These are phyloP conservation scores for Drosophila kokeensis DNA, from an alignment of 2,888 invertebrate genomes.

Conservation along the genomic window DNA sequence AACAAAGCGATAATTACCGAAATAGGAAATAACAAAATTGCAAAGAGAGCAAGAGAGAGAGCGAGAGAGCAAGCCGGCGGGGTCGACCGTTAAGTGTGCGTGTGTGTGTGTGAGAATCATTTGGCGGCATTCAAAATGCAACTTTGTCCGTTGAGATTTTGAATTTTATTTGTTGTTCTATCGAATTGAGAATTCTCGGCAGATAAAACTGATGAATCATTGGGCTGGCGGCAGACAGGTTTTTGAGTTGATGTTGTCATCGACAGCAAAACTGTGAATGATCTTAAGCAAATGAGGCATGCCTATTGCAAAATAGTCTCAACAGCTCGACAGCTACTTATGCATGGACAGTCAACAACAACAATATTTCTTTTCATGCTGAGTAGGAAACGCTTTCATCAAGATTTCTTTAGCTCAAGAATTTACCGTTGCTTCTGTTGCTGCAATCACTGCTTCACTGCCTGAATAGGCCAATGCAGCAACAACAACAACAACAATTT, in stretches of 20 bases:
- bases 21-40: slow-evolving; percentile 56
- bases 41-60: slow-evolving; percentile 6
- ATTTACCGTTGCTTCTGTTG: slow-evolving; percentile 59
- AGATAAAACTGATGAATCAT: slow-evolving; percentile 44
- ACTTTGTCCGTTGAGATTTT: slow-evolving; percentile 43
- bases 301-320: slow-evolving; percentile 48
- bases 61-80: slow-evolving; percentile 20
- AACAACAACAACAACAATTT: slow-evolving; percentile 27
- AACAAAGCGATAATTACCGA: slow-evolving; percentile 69
- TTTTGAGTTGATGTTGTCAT: slow-evolving; percentile 54
- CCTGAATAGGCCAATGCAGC: slow-evolving; percentile 62
- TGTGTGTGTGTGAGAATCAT: slow-evolving; percentile 30
- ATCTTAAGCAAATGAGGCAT: slow-evolving; percentile 41
- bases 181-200: slow-evolving; percentile 27
- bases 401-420: slow-evolving; percentile 74
- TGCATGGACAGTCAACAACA: slow-evolving; percentile 45
- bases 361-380: slow-evolving; percentile 60
- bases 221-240: slow-evolving; percentile 49
- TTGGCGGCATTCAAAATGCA: slow-evolving; percentile 49
- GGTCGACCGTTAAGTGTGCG: slow-evolving; percentile 29
- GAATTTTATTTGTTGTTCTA: slow-evolving; percentile 27
- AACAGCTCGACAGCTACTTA: slow-evolving; percentile 17
- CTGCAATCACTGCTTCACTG: slow-evolving; percentile 62
- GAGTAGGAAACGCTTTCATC: slow-evolving; percentile 78
- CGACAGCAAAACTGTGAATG: slow-evolving; percentile 48